Evolutionary conservation across 2,797 vertebrate genomes (phyloP).

Genomic region (Artibeus jamaicensis): DNA sequence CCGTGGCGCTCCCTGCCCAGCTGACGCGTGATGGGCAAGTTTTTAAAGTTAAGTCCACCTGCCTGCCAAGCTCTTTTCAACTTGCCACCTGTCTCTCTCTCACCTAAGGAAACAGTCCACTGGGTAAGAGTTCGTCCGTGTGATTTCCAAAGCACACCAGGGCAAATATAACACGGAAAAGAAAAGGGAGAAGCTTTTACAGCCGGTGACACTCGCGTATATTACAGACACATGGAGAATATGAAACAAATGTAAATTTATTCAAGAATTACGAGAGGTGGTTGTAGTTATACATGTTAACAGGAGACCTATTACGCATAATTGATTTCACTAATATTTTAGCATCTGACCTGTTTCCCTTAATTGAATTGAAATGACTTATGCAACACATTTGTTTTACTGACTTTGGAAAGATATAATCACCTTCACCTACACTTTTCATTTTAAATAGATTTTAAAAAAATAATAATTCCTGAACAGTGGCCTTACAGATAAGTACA

Average conservation of each 20-base stretch:
- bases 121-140: neutral
- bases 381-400: conserved; percentile 73
- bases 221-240: neutral
- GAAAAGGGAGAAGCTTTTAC: neutral
- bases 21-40: neutral
- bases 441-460: conserved; percentile 36
- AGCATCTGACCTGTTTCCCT: conserved; percentile 75
- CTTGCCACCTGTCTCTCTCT: neutral
- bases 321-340: conserved; percentile 76
- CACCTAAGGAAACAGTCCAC: conserved; percentile 2
- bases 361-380: conserved; percentile 73
- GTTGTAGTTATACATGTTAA: conserved; percentile 42
- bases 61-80: neutral
- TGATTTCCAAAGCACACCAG: neutral
- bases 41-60: neutral
- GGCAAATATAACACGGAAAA: neutral
- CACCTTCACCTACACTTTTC: conserved; percentile 64
- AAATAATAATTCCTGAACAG: neutral
- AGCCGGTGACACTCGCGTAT: neutral
- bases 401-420: conserved; percentile 70
- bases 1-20: neutral
- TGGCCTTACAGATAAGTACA: conserved; percentile 36
- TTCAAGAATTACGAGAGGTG: conserved; percentile 50
- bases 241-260: conserved; percentile 67
- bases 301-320: conserved; percentile 70